Percentiles rank a stretch among this genome's conserved stretches.
phyloP scores from a whole-genome alignment of 2,113 vertebrate genomes.

The Callionymus lyra region DNA sequence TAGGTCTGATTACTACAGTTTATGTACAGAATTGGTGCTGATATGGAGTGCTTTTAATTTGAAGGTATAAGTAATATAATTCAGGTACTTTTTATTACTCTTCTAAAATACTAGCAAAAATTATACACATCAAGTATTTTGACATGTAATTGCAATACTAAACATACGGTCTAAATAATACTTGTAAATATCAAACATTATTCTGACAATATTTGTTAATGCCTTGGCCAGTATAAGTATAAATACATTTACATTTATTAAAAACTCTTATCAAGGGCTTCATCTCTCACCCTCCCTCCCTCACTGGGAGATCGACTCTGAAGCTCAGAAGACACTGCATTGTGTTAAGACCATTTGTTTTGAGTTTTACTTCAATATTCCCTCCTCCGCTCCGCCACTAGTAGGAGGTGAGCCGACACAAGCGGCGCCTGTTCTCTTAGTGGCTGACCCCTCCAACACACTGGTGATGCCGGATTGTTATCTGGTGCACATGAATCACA shows the following conservation, averaged over 20 bases:
- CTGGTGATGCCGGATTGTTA: constrained; percentile 54
- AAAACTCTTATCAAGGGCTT: neutral
- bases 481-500: constrained; percentile 59
- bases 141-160: too few species aligned
- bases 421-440: constrained; percentile 58
- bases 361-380: constrained; percentile 22
- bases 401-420: constrained; percentile 70
- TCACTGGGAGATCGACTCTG: constrained; percentile 19
- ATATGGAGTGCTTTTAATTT: too few species aligned
- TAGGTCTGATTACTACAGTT: too few species aligned
- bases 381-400: constrained; percentile 26
- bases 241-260: neutral
- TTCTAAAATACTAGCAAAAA: too few species aligned
- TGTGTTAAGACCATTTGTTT: constrained; percentile 24
- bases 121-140: too few species aligned
- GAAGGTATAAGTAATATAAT: too few species aligned
- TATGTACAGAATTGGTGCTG: too few species aligned
- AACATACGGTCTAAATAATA: too few species aligned
- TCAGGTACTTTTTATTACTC: too few species aligned
- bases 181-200: too few species aligned
- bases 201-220: too few species aligned
- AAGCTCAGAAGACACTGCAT: constrained; percentile 8
- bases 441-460: constrained; percentile 57
- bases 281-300: constrained; percentile 11
- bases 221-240: constrained; percentile 38